phyloP scores from a whole-genome alignment of 2,888 invertebrate genomes.

The Theretra japonica region DNA sequence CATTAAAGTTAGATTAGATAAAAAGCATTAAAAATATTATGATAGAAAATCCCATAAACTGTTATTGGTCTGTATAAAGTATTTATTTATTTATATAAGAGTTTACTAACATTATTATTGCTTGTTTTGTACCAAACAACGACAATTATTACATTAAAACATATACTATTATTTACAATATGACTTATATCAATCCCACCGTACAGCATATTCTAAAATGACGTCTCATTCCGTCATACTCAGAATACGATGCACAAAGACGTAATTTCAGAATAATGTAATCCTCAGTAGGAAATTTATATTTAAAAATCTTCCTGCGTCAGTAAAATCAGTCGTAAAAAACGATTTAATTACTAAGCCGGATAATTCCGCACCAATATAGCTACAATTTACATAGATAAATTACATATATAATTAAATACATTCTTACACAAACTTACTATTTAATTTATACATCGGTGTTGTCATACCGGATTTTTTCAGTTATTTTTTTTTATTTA shows the following conservation, averaged over 20 bases:
- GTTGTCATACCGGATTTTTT: not conserved
- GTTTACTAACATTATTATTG: constrained; percentile 13
- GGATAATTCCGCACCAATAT: not conserved
- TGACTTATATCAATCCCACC: not conserved
- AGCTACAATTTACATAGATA: constrained; percentile 10
- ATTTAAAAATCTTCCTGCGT: not conserved
- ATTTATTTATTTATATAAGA: not conserved
- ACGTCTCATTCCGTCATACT: not conserved
- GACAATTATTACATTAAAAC: constrained; percentile 25
- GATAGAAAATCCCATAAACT: not conserved
- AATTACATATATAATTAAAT: constrained; percentile 14
- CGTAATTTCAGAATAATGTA: not conserved
- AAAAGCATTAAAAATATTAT: too few relatives aligned
- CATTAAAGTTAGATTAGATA: too few relatives aligned
- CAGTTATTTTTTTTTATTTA: not conserved
- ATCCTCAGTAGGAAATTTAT: not conserved
- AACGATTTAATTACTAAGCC: not conserved
- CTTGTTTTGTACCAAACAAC: constrained; percentile 52
- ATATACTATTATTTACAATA: constrained; percentile 11
- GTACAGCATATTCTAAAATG: not conserved
- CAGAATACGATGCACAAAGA: not conserved
- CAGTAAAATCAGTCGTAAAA: constrained; percentile 15
- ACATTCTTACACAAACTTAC: constrained; percentile 11
- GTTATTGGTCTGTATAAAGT: not conserved
- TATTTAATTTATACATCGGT: constrained; percentile 34